Base-by-base conservation (phyloP, 2,113 vertebrate species). In the Ictidomys tridecemlineatus region DNA sequence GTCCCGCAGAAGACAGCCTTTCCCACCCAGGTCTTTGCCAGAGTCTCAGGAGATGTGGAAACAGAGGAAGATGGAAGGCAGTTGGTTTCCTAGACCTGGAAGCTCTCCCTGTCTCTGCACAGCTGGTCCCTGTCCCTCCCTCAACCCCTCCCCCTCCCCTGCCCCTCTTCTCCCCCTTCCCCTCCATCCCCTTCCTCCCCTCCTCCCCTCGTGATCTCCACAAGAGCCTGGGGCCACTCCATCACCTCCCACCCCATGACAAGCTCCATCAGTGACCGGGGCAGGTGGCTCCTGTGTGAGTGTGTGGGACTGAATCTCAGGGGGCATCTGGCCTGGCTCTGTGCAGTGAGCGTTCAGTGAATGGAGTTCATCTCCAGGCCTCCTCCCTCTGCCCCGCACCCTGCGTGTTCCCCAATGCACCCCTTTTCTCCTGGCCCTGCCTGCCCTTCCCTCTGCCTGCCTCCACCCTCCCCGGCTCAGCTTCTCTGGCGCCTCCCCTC, bases 391-490 rank as follows among this genome's bases (percentile, higher is more conserved):
- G 3, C 53, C 37, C 1, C 5, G 65, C 16, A 8, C 11, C 32
- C 78, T 67, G 24, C 30, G 4, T 1, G 0, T 12, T 67, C 56
- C 82, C 45, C 0, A 4, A 1, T 1, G 20, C 1, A 4, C 14
- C 53, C 37, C 14, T 42, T 8, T 11, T 83, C 32, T 37, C 34
- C 78, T 26, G 37, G 10, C 26, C 17, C 28, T 11, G 10, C 20
- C 73, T 48, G 79, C 28, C 18, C 73, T 91, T 53, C 30, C 69
- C n/a, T 28, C 34, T 24, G 48, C 70, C 63, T 3, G 20, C 45
- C 26, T 26, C 69, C 39, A 56, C 34, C 18, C 56, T 6, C 39
- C 42, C 6, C 5, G 34, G 42, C 51, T 53, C 30, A 9, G 51
- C 72, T 22, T 69, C 4, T 7, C 1, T 0, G 2, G 30, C 4